Percentiles rank a stretch among this genome's conserved stretches.
Conservation (phyloP, 2,797 vertebrate genomes). For the Ptychobarbus kaznakovi region DNA sequence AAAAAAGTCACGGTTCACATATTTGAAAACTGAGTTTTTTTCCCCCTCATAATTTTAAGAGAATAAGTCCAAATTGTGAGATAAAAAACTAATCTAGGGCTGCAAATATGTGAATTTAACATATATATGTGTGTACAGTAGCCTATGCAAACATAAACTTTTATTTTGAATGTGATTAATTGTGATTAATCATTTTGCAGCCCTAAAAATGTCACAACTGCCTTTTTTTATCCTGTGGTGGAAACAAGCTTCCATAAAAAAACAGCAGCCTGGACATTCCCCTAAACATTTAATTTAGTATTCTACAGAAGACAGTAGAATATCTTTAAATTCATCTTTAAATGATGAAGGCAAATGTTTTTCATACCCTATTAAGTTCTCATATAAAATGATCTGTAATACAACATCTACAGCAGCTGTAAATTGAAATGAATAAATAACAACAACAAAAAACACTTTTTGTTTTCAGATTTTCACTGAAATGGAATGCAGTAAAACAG, state of each 20-base stretch:
- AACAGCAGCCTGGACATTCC: neutral
- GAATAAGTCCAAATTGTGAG: neutral
- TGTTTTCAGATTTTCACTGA: neutral
- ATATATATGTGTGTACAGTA: neutral
- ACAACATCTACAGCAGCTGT: neutral
- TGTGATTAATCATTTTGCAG: neutral
- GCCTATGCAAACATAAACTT: neutral
- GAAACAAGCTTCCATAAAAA: neutral
- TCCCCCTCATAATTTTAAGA: neutral
- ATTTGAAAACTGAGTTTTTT: neutral
- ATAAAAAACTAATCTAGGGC: neutral
- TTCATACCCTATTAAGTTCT: neutral
- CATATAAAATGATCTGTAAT: neutral
- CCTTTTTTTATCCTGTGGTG: neutral
- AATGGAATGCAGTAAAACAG: neutral
- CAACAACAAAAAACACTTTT: neutral
- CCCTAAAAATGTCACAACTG: neutral
- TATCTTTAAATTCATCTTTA: no score
- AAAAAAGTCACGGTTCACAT: neutral
- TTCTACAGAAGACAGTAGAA: neutral
- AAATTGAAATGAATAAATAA: neutral
- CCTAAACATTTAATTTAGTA: neutral
- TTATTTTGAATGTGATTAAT: neutral
- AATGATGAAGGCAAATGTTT: constrained; percentile 4
- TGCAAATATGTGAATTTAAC: no score